Evolutionary conservation across 2,888 invertebrate genomes (phyloP).

Genomic region (Nemoura dubitans): DNA sequence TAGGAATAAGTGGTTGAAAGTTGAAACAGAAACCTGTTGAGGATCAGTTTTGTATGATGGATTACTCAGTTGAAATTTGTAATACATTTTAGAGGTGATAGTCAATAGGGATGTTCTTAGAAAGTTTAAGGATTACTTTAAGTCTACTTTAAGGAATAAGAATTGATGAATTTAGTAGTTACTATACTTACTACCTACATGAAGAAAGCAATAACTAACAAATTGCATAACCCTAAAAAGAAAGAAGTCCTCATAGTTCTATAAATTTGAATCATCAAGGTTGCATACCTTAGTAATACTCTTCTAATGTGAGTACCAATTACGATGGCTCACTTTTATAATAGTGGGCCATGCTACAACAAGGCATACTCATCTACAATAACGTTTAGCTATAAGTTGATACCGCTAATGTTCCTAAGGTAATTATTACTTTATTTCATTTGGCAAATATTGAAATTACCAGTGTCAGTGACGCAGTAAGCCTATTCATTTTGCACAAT

Average conservation of each 20-base stretch:
- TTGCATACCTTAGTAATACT: not conserved
- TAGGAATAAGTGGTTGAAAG: not conserved
- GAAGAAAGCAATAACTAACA: not conserved
- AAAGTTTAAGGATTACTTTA: not conserved
- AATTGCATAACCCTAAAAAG: not conserved
- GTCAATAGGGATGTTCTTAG: not conserved
- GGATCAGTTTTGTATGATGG: constrained; percentile 27
- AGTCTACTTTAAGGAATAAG: not conserved
- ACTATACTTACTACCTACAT: not conserved
- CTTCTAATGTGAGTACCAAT: not conserved
- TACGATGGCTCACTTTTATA: no score
- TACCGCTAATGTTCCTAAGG: not conserved
- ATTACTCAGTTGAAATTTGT: constrained; percentile 29
- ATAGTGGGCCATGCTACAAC: no score
- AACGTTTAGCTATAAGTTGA: not conserved
- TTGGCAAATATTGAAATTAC: no score
- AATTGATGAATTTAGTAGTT: not conserved
- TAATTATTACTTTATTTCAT: not conserved
- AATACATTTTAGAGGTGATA: not conserved
- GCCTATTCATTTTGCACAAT: not conserved
- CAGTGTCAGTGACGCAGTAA: no score
- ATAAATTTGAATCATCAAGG: not conserved
- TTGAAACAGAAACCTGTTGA: not conserved
- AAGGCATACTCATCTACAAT: not conserved
- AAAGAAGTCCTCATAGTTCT: not conserved